Conservation (phyloP, 2,113 vertebrate genomes). For the Mesembrinibis cayennensis region DNA sequence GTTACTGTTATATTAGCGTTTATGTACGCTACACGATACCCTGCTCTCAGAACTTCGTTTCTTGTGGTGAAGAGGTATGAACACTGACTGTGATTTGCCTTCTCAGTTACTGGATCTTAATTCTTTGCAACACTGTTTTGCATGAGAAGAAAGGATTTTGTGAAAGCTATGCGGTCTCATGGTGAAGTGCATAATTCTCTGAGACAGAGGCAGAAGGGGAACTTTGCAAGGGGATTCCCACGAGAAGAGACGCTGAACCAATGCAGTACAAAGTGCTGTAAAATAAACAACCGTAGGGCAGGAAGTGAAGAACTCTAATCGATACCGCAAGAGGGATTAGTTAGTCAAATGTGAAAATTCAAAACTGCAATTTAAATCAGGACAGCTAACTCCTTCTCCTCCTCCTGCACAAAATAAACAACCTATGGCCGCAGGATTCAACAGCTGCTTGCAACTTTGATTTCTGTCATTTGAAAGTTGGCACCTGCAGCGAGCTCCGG, state of each 20-base stretch:
- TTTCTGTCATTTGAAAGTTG: background rate
- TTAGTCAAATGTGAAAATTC: slow-evolving; percentile 44
- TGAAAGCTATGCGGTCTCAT: background rate
- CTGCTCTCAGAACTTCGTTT: background rate
- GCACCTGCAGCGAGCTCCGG: slow-evolving; percentile 10
- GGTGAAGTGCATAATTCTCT: background rate
- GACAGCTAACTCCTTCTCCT: background rate
- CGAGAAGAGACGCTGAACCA: background rate
- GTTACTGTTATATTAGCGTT: background rate
- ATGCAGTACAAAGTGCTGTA: background rate
- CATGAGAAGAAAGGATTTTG: slow-evolving; percentile 7
- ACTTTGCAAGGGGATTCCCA: slow-evolving; percentile 61
- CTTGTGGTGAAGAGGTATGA: background rate
- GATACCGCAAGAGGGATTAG: background rate
- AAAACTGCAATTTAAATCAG: slow-evolving; percentile 30
- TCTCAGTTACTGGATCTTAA: background rate
- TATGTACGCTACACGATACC: background rate
- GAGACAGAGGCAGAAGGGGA: slow-evolving; percentile 31
- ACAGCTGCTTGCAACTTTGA: background rate
- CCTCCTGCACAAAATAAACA: background rate
- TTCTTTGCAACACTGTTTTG: background rate
- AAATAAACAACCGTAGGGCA: slow-evolving; percentile 53
- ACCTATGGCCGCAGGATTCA: fast-evolving
- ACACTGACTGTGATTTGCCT: background rate
- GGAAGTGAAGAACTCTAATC: slow-evolving; percentile 34